Conservation (phyloP, 2,888 invertebrate species). For the Tortrix viridana region DNA sequence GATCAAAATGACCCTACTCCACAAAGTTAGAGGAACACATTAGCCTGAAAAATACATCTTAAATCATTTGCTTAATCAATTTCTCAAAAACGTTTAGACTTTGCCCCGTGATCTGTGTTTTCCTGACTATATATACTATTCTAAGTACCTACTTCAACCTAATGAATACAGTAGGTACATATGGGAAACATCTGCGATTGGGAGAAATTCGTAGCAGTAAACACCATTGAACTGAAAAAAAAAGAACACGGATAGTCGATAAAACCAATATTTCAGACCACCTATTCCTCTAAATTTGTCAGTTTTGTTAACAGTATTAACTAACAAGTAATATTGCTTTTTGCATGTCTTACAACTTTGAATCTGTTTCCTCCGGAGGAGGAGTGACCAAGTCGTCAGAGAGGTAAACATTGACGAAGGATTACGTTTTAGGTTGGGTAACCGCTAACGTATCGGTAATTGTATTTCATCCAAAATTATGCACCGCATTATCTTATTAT, state of each 20-base stretch:
- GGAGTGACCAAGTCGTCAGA: conserved; percentile 86
- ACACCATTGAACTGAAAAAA: too few species aligned
- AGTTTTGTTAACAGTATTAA: conserved; percentile 44
- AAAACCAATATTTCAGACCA: conserved; percentile 6
- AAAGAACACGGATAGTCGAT: too few species aligned
- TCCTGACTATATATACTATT: too few species aligned
- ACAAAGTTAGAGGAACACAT: conserved; percentile 19
- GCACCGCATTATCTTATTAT: neutral
- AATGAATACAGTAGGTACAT: too few species aligned
- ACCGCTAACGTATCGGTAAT: conserved; percentile 15
- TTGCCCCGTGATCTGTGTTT: too few species aligned
- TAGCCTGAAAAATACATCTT: neutral
- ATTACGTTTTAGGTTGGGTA: conserved; percentile 21
- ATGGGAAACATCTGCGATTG: too few species aligned
- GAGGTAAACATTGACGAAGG: conserved; percentile 65
- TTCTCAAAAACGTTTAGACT: too few species aligned
- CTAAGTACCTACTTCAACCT: too few species aligned
- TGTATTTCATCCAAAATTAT: conserved; percentile 9
- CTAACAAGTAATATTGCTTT: conserved; percentile 82
- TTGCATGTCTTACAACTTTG: conserved; percentile 90
- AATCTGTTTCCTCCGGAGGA: conserved; percentile 87
- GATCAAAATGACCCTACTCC: neutral
- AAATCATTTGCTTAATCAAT: too few species aligned
- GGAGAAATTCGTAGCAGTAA: too few species aligned
- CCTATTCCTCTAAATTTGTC: conserved; percentile 26